A percentile compares a stretch with the other conserved stretches of the same genome.
phyloP scores from a whole-genome alignment of 2,888 invertebrate genomes.

The Cantharis nigra region DNA sequence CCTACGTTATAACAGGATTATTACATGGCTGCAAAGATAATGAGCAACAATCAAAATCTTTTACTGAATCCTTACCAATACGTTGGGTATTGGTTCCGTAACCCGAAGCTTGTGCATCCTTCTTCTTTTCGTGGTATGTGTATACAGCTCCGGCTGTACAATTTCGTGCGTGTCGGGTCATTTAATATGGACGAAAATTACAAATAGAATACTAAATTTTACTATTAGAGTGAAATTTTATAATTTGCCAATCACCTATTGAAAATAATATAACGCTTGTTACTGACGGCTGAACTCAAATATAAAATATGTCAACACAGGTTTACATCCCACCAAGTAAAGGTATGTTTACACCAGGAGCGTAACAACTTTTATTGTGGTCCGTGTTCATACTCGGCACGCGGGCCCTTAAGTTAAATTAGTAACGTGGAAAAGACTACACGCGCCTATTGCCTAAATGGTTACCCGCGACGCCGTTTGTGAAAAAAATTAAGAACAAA shows the following conservation, averaged over 20 bases:
- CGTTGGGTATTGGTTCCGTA: slow-evolving; percentile 87
- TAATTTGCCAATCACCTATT: background rate
- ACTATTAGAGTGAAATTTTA: background rate
- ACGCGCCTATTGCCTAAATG: too few species aligned
- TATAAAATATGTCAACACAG: too few species aligned
- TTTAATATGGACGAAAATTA: slow-evolving; percentile 50
- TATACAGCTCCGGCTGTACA: slow-evolving; percentile 98
- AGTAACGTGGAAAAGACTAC: too few species aligned
- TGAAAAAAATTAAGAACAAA: too few species aligned
- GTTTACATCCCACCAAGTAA: too few species aligned
- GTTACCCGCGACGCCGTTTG: too few species aligned
- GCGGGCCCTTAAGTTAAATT: too few species aligned
- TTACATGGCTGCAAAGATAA: slow-evolving; percentile 95
- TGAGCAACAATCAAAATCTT: slow-evolving; percentile 97
- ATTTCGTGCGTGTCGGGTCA: slow-evolving; percentile 97
- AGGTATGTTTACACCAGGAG: too few species aligned
- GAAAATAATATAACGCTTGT: too few species aligned
- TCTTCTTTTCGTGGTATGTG: slow-evolving; percentile 96
- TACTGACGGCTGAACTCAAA: too few species aligned
- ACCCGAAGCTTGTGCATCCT: slow-evolving; percentile 92
- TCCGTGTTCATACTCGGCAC: too few species aligned
- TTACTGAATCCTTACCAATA: slow-evolving; percentile 92
- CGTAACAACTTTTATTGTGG: too few species aligned
- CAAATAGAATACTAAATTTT: background rate
- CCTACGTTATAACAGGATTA: slow-evolving; percentile 86